Percentiles rank a stretch among this genome's conserved stretches.
These are phyloP conservation scores for Scophthalmus maximus DNA, from an alignment of 2,113 vertebrate species.

Conservation along the genomic window DNA sequence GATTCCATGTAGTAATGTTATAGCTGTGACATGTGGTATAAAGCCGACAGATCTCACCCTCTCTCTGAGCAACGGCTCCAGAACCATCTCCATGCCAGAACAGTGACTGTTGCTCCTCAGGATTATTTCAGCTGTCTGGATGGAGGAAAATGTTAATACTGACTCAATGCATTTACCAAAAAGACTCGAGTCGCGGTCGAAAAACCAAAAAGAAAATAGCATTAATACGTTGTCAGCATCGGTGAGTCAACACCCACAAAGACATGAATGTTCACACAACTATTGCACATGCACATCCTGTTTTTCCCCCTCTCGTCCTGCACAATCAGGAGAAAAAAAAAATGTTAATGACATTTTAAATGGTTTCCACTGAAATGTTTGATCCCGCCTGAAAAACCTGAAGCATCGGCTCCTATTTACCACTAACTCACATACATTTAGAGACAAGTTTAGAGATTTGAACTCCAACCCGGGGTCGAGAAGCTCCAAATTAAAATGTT, in stretches of 20 bases:
- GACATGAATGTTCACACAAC: conserved; percentile 29
- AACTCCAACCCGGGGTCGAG: background rate
- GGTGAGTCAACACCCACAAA: conserved; percentile 50
- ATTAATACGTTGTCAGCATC: conserved; percentile 1
- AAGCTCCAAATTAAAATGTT: background rate
- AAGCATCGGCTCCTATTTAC: background rate
- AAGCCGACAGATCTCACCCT: conserved; percentile 77
- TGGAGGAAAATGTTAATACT: conserved; percentile 49
- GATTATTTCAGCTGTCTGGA: conserved; percentile 91
- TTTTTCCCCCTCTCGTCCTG: background rate
- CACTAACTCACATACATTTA: background rate
- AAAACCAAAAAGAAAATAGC: background rate
- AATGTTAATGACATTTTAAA: background rate
- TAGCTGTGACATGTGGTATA: background rate
- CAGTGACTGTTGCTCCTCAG: conserved; percentile 85
- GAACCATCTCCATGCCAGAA: conserved; percentile 83
- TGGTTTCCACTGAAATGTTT: background rate
- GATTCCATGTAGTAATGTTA: rapidly evolving
- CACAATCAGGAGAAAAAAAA: background rate
- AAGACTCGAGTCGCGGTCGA: background rate
- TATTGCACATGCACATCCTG: conserved; percentile 50
- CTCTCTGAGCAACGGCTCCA: conserved; percentile 91
- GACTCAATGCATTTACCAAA: conserved; percentile 15
- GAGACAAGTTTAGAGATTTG: background rate
- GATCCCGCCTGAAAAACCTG: background rate